phyloP scores from a whole-genome alignment of 2,113 vertebrate genomes.

The Dasyurus viverrinus region DNA sequence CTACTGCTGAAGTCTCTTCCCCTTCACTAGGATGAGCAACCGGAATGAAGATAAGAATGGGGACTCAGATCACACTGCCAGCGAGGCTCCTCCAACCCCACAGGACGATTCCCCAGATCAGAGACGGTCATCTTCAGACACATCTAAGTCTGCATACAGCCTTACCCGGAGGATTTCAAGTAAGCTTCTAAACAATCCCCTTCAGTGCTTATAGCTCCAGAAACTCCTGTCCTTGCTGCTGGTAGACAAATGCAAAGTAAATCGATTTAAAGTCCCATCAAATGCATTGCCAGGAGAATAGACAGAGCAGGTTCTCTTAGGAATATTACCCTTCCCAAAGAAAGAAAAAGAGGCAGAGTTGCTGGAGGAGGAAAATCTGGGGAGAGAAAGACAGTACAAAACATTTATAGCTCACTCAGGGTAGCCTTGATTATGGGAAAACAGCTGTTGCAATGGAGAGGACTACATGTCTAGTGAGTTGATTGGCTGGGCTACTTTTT shows the following conservation, averaged over 20 bases:
- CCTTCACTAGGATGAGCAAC: slow-evolving; percentile 84
- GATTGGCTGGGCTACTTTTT: not conserved
- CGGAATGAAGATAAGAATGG: slow-evolving; percentile 87
- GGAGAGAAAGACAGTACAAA: not conserved
- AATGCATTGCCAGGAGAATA: not conserved
- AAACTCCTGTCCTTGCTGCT: too few species aligned
- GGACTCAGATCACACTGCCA: slow-evolving; percentile 83
- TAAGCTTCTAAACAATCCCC: slow-evolving; percentile 74
- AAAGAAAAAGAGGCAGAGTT: not conserved
- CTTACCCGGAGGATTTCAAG: slow-evolving; percentile 89
- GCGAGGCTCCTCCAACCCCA: slow-evolving; percentile 83
- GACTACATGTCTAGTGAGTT: not conserved
- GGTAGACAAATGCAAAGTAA: not conserved
- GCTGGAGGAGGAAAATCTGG: not conserved
- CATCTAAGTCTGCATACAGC: slow-evolving; percentile 89
- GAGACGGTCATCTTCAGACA: slow-evolving; percentile 85
- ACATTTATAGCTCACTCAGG: not conserved
- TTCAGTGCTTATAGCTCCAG: not conserved
- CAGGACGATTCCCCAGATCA: slow-evolving; percentile 84
- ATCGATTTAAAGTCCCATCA: not conserved
- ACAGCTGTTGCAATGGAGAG: not conserved
- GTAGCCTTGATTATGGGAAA: not conserved
- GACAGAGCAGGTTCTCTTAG: not conserved
- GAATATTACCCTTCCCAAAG: not conserved
- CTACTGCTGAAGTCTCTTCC: not conserved